These are phyloP conservation scores for Equus quagga DNA, from an alignment of 2,113 vertebrate genomes.

Conservation along the genomic window DNA sequence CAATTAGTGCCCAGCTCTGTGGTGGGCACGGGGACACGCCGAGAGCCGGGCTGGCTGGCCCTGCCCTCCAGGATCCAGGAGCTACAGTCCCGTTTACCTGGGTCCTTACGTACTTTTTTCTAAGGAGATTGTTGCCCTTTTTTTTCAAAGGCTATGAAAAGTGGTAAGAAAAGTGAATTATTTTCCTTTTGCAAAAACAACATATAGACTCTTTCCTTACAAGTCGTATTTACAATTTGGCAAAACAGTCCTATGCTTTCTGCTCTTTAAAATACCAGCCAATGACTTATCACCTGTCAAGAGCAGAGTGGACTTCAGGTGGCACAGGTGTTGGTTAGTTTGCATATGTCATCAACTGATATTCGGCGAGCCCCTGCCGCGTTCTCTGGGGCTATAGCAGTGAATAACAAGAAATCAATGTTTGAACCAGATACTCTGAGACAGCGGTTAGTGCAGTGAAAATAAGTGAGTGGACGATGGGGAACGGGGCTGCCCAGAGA, in stretches of 20 bases:
- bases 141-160: not conserved
- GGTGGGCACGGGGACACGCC: rapidly evolving
- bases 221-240: not conserved
- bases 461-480: not conserved
- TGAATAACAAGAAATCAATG: not conserved
- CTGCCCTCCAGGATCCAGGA: not conserved
- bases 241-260: not conserved
- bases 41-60: not conserved
- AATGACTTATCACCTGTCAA: not conserved
- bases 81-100: rapidly evolving
- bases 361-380: not conserved
- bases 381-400: not conserved
- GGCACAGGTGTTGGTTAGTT: not conserved
- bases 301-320: not conserved
- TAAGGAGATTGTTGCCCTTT: not conserved
- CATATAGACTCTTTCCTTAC: not conserved
- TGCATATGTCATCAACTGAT: not conserved
- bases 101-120: not conserved
- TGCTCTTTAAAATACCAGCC: not conserved
- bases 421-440: not conserved
- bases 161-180: not conserved
- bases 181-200: not conserved
- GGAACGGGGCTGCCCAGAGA: not conserved
- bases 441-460: not conserved
- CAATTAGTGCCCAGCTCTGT: not conserved